Percentiles rank a stretch among this genome's conserved stretches.
phyloP scores from a whole-genome alignment of 23 tunicate genomes.

The Oikopleura vanhoeffeni region DNA sequence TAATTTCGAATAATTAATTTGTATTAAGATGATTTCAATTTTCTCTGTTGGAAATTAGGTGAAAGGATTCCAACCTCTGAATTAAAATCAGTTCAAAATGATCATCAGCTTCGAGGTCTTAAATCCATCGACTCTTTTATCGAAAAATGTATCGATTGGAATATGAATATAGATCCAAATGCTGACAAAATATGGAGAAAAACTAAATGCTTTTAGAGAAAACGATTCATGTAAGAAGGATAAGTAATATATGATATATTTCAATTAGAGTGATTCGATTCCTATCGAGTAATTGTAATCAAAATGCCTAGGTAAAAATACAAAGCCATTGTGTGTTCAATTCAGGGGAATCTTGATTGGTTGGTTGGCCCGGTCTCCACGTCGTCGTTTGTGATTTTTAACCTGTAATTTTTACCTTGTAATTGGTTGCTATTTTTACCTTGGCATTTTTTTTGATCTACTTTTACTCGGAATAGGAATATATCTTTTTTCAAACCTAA shows the following conservation, averaged over 20 bases:
- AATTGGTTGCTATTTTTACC: too few relatives aligned
- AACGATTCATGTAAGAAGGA: background rate
- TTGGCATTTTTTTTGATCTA: too few relatives aligned
- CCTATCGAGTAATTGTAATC: too few relatives aligned
- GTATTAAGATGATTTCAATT: background rate
- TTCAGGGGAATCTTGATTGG: too few relatives aligned
- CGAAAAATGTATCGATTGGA: conserved; percentile 5
- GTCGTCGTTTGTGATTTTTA: too few relatives aligned
- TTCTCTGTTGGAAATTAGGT: background rate
- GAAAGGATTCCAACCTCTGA: background rate
- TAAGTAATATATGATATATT: background rate
- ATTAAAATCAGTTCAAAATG: background rate
- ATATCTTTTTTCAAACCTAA: too few relatives aligned
- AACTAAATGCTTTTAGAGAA: background rate
- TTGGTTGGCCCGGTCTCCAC: too few relatives aligned
- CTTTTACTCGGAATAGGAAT: too few relatives aligned
- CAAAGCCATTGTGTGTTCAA: too few relatives aligned
- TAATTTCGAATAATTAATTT: too few relatives aligned
- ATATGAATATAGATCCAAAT: background rate
- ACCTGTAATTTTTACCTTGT: too few relatives aligned
- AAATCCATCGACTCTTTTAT: background rate
- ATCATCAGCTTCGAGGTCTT: conserved; percentile 1
- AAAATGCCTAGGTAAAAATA: too few relatives aligned
- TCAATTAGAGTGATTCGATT: background rate
- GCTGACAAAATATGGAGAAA: background rate